Evolutionary conservation across 2,797 vertebrate genomes (phyloP).

Genomic region (Potorous gilbertii): DNA sequence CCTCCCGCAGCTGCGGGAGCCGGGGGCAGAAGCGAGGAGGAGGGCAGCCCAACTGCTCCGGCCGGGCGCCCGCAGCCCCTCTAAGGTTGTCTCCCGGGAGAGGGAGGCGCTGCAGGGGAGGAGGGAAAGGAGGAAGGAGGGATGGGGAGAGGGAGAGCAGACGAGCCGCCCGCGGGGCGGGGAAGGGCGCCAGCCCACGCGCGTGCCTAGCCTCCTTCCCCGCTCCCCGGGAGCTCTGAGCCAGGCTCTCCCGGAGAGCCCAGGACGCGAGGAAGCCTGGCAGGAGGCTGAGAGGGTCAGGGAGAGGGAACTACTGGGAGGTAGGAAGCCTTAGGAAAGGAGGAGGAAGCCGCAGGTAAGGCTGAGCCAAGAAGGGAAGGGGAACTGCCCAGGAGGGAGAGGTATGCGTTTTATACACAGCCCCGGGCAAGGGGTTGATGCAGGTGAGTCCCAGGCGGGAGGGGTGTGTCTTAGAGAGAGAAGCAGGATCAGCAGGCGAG

Average conservation of each 20-base stretch:
- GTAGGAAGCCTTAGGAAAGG: neutral
- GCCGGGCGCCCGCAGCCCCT: slow-evolving; percentile 6
- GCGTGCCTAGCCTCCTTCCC: neutral
- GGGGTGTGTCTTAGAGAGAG: neutral
- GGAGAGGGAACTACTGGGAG: neutral
- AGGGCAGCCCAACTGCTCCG: slow-evolving; percentile 53
- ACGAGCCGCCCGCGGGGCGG: slow-evolving; percentile 62
- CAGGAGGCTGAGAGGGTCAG: slow-evolving; percentile 11
- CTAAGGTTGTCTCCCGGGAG: slow-evolving; percentile 41
- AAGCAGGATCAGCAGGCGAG: neutral
- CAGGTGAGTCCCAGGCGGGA: neutral
- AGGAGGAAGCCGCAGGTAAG: neutral
- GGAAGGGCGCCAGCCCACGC: slow-evolving; percentile 46
- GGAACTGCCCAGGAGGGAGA: neutral
- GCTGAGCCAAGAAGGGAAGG: neutral
- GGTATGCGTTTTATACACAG: neutral
- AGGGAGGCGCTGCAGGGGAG: slow-evolving; percentile 56
- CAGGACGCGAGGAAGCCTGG: neutral
- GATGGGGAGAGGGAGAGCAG: slow-evolving; percentile 48
- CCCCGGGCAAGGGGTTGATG: neutral
- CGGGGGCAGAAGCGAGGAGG: slow-evolving; percentile 17
- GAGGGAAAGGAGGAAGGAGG: slow-evolving; percentile 55
- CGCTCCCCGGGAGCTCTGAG: neutral
- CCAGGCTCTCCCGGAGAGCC: neutral
- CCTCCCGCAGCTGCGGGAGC: slow-evolving; percentile 17